Conservation (phyloP, 1,140 invertebrate species). For the Homalodisca vitripennis region DNA sequence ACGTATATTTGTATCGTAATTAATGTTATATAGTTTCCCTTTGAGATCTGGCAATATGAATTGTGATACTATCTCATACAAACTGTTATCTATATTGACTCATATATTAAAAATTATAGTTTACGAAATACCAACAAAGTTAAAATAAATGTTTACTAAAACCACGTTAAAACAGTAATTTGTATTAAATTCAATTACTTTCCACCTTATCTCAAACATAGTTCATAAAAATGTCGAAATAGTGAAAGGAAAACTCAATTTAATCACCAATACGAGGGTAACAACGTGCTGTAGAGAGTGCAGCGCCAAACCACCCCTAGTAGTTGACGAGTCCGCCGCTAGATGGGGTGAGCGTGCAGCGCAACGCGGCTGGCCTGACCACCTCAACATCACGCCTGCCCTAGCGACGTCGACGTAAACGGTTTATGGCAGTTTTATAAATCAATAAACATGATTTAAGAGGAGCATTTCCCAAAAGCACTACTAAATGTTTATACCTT, state of each 20-base stretch:
- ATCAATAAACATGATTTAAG: conserved; percentile 23
- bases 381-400: not conserved
- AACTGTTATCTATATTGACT: too few relatives aligned
- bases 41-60: too few relatives aligned
- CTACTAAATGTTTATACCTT: not conserved
- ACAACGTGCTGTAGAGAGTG: not conserved
- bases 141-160: too few relatives aligned
- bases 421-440: conserved; percentile 20
- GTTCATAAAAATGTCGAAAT: too few relatives aligned
- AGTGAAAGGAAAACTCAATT: not conserved
- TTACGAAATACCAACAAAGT: too few relatives aligned
- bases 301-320: conserved; percentile 3
- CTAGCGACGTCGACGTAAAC: not conserved
- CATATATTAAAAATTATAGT: too few relatives aligned
- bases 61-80: too few relatives aligned
- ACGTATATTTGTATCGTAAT: too few relatives aligned
- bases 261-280: not conserved
- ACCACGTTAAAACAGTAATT: too few relatives aligned
- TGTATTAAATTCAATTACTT: too few relatives aligned
- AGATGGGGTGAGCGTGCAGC: conserved; percentile 23
- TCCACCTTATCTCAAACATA: too few relatives aligned
- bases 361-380: conserved; percentile 15
- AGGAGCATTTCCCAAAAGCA: conserved; percentile 2
- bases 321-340: conserved; percentile 6
- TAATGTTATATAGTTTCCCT: too few relatives aligned